Evolutionary conservation across 1,140 invertebrate genomes (phyloP).

Genomic region (Centruroides vittatus): DNA sequence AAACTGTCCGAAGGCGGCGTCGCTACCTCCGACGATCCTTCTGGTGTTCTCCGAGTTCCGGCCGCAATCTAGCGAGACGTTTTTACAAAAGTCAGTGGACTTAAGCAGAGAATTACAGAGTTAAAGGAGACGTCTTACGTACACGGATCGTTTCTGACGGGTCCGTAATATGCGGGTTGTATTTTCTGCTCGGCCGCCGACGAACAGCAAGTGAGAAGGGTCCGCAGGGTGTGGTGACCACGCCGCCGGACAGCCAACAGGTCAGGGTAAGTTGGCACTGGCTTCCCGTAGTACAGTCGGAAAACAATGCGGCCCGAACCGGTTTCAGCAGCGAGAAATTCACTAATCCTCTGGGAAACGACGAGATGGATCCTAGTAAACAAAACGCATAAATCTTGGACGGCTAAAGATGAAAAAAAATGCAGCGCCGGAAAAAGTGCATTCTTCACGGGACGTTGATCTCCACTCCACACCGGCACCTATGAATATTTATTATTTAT

Average conservation of each 20-base stretch:
- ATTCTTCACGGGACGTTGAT: too few relatives aligned
- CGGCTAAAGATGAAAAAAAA: too few relatives aligned
- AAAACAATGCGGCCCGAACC: neutral
- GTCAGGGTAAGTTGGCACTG: slow-evolving; percentile 80
- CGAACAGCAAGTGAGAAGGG: slow-evolving; percentile 68
- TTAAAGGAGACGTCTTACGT: slow-evolving; percentile 28
- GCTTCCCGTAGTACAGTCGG: slow-evolving; percentile 22
- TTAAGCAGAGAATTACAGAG: neutral
- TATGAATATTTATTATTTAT: too few relatives aligned
- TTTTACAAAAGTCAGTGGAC: neutral
- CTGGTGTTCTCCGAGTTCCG: slow-evolving; percentile 48
- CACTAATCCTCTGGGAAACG: too few relatives aligned
- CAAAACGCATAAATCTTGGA: too few relatives aligned
- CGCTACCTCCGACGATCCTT: slow-evolving; percentile 85
- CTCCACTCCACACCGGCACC: too few relatives aligned
- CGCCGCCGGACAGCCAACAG: slow-evolving; percentile 79
- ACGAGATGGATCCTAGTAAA: too few relatives aligned
- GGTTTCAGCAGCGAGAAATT: neutral
- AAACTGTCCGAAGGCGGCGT: slow-evolving; percentile 84
- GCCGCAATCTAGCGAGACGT: slow-evolving; percentile 18
- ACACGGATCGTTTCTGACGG: slow-evolving; percentile 58
- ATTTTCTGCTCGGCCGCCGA: slow-evolving; percentile 24
- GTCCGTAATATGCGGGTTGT: slow-evolving; percentile 39
- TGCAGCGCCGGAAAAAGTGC: too few relatives aligned
- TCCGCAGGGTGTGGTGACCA: slow-evolving; percentile 48